phyloP scores from a whole-genome alignment of 2,113 vertebrate genomes.

The Tricholaema leucomelas region DNA sequence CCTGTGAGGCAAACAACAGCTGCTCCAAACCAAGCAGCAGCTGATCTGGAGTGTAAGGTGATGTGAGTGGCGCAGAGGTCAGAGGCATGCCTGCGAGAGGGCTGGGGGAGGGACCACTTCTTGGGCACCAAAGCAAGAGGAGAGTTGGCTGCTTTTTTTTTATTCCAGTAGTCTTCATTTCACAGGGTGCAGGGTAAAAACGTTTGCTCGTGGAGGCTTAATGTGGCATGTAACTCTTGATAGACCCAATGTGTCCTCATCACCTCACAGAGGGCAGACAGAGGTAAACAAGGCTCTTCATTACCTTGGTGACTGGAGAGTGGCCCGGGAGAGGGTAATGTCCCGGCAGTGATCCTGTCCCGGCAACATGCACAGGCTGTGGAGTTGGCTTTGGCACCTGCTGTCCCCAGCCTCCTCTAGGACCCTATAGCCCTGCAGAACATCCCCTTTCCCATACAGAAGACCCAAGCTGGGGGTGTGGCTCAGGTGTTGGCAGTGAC shows the following conservation, averaged over 20 bases:
- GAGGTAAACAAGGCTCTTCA: rapidly evolving
- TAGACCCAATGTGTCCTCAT: rapidly evolving
- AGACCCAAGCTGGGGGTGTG: rapidly evolving
- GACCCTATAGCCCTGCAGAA: rapidly evolving
- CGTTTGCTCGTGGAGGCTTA: not conserved
- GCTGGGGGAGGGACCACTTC: not conserved
- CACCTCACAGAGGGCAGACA: not conserved
- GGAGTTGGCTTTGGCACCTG: rapidly evolving
- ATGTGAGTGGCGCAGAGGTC: rapidly evolving
- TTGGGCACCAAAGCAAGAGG: not conserved
- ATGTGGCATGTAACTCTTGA: not conserved
- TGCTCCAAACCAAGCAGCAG: not conserved
- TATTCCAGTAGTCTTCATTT: not conserved
- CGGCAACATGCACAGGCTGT: rapidly evolving
- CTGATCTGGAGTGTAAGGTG: rapidly evolving
- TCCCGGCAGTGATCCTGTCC: not conserved
- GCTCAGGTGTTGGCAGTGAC: rapidly evolving
- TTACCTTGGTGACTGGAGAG: rapidly evolving
- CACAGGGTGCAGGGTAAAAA: not conserved
- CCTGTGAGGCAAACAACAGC: not conserved
- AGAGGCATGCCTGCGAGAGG: rapidly evolving
- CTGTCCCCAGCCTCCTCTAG: not conserved
- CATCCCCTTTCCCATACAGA: rapidly evolving
- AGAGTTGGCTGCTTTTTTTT: not conserved
- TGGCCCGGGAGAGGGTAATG: rapidly evolving